These are phyloP conservation scores for Philopedon plagiatum DNA, from an alignment of 2,888 invertebrate genomes.

Conservation along the genomic window DNA sequence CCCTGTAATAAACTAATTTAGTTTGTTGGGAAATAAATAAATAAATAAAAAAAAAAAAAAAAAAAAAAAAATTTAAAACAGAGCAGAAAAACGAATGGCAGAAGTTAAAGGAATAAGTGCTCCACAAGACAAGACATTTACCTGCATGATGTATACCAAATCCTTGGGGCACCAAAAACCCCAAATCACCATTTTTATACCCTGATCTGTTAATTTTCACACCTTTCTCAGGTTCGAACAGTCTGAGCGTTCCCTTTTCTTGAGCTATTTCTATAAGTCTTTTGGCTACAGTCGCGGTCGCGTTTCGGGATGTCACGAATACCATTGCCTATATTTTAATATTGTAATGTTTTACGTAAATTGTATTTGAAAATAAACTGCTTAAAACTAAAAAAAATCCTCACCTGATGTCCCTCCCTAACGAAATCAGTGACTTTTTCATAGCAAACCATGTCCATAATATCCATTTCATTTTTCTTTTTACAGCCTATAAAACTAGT, in stretches of 20 bases:
- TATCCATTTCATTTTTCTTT: constrained; percentile 71
- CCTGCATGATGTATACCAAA: constrained; percentile 98
- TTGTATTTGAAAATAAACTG: background rate
- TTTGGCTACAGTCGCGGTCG: constrained; percentile 91
- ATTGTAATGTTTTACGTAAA: no score
- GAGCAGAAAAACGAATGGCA: no score
- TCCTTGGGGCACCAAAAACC: constrained; percentile 88
- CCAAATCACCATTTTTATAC: constrained; percentile 85
- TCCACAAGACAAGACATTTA: no score
- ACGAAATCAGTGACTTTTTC: constrained; percentile 89
- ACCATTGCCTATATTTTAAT: constrained; percentile 81
- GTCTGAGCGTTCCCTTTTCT: constrained; percentile 78
- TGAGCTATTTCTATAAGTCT: constrained; percentile 86
- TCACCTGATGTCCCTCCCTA: constrained; percentile 89
- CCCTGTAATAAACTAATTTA: no score
- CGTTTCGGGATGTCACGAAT: constrained; percentile 98
- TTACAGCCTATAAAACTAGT: constrained; percentile 83
- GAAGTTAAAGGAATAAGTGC: no score
- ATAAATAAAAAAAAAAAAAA: no score
- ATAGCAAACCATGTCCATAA: constrained; percentile 94
- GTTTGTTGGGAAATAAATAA: no score
- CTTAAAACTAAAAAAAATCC: constrained; percentile 2
- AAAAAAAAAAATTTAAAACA: no score
- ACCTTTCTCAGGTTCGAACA: constrained; percentile 79
- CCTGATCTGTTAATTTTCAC: constrained; percentile 81